A percentile compares a stretch with the other conserved stretches of the same genome.
These are phyloP conservation scores for Harpalus rubripes DNA, from an alignment of 2,888 invertebrate genomes.

Conservation along the genomic window DNA sequence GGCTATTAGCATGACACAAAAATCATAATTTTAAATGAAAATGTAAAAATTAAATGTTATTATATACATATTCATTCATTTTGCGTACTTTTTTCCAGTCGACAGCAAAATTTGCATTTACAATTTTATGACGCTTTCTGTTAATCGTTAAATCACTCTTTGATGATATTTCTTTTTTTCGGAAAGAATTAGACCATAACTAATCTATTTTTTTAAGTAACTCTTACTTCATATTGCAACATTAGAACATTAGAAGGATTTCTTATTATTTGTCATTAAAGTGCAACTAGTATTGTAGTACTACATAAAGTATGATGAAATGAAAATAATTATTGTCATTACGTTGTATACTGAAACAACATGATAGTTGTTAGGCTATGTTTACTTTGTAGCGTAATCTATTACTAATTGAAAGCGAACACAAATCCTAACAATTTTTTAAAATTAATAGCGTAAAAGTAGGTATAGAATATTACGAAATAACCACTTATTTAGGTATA, in stretches of 20 bases:
- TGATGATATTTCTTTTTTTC: background rate
- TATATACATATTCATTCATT: too few species aligned
- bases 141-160: background rate
- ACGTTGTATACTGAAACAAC: background rate
- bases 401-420: too few species aligned
- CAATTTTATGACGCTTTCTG: background rate
- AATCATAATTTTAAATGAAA: too few species aligned
- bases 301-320: background rate
- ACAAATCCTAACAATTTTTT: too few species aligned
- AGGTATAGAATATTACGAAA: too few species aligned
- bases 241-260: too few species aligned
- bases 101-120: too few species aligned
- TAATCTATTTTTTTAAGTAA: slow-evolving; percentile 1
- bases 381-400: background rate
- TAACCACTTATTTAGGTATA: too few species aligned
- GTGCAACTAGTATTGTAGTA: background rate
- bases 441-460: too few species aligned
- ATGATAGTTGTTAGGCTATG: background rate
- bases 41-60: too few species aligned
- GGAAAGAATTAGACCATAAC: background rate
- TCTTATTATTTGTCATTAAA: background rate
- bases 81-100: too few species aligned
- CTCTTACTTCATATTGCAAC: background rate
- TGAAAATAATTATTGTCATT: background rate
- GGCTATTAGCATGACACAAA: too few species aligned